Evolutionary conservation across 2,797 vertebrate genomes (phyloP), one percentile per base, ranked within the genome.

Genomic region (Paratrypauchen microcephalus): DNA sequence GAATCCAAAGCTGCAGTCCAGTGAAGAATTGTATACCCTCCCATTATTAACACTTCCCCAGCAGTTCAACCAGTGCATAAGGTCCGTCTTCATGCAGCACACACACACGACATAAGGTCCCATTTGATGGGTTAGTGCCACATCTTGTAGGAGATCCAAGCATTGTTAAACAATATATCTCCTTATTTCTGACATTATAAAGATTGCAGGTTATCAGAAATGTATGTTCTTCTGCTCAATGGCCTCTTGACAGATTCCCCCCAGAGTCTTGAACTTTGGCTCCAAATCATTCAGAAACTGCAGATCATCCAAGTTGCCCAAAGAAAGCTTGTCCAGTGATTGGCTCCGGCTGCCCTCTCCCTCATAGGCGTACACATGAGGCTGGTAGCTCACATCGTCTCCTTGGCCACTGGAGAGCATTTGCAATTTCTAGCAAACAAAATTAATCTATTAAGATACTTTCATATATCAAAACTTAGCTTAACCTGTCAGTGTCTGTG

Each of bases 211-310:
- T 36, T 23, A 30, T 70, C 71, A 91, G 39, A 82, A 8, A 11
- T 71, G 36, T 13, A 41, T 15, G 0, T 75, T 76, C 45, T 77
- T 89, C 50, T 70, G 71, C 73, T 74, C 2, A 12, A 82, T 24
- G 23, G 58, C 48, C 16, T 74, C 6, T 0, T 65, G 50, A 76
- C 81, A 88, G 3, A 92, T 86, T 52, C 69, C 69, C 54, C 72
- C 93, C 18, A 93, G 72, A 0, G 28, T 68, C 58, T 82, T 82
- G 80, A 95, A 94, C 26, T 77, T 84, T 8, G 92, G 88, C 36
- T 84, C 93, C 68, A 95, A 67, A 21, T 89, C n/a, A 28, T 89
- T 69, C 72, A 95, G 81, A 80, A 93, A 92, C 5, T 83, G 76
- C 1, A 78, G 36, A 5, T 89, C 79, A 0, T 92, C 68, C 3